Evolutionary conservation across 2,888 invertebrate species (phyloP), one percentile per base, ranked within the genome.

Genomic region (Nasonia oneida): DNA sequence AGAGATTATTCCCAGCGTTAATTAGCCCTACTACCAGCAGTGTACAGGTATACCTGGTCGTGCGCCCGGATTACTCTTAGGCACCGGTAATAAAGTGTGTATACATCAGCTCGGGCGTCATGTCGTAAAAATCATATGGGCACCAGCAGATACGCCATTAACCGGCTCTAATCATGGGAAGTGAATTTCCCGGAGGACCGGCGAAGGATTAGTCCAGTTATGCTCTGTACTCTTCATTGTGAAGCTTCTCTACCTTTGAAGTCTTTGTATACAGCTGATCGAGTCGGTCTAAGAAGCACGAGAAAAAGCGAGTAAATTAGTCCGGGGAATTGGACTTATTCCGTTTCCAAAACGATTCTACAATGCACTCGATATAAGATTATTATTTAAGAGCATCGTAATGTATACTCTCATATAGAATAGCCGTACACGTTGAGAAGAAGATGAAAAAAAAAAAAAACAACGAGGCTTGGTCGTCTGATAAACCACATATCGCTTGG

Each of bases 401-500:
- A 33, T 67, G 33, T 14, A 29, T 64, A 29, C 23, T 61, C 61
- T 29, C 29, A 29, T 29, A 3, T 18, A 23, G 12, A 57, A 6
- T 33, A 12, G 33, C 61, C 29, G 29, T n/a, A 57, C 12, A 42
- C 42, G 6, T 42, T 8, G 42, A 61, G 61, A 61, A 3, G 3
- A 29, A 61, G 61, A 61, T 0, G 3, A 29, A 10, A 29, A 67
- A 70, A 70, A 70, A 70, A 70, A 70, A 23, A 23, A 23, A 70
- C 39, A 70, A 37, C 37, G 5, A 47, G 47, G n/a, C 39, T 61
- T 61, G 57, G 42, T 42, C 73, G 73, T 47, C 73, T 42, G 73
- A 73, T 73, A 73, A 73, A 73, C 47, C 73, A 47, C 73, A 29
- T 73, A 73, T 73, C 73, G 47, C 47, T 57, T 57, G 1, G n/a